Conservation (phyloP, 2,888 invertebrate genomes). For the Harpalus rufipes region DNA sequence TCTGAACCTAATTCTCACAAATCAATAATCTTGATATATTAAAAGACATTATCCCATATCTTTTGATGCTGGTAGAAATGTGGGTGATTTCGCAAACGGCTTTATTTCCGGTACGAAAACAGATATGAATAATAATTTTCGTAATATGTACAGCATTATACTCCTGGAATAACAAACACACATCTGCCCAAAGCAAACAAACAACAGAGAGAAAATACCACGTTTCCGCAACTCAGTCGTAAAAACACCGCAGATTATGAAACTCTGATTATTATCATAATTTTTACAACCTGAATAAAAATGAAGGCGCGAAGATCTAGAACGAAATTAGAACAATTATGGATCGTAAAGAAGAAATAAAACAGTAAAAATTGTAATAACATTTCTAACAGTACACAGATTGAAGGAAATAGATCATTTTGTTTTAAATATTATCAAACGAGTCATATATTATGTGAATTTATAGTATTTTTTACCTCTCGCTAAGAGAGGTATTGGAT, state of each 20-base stretch:
- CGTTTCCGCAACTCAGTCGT: constrained; percentile 46
- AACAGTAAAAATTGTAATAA: too few species aligned
- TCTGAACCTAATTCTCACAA: not conserved
- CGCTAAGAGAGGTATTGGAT: too few species aligned
- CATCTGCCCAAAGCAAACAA: constrained; percentile 38
- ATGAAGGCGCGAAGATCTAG: not conserved
- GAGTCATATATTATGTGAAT: too few species aligned
- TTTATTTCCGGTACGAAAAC: constrained; percentile 55
- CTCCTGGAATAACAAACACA: constrained; percentile 57
- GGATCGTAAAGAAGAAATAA: not conserved
- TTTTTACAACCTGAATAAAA: constrained; percentile 45
- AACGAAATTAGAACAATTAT: constrained; percentile 44
- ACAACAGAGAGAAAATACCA: constrained; percentile 37
- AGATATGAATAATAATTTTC: constrained; percentile 59
- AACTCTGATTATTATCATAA: constrained; percentile 56
- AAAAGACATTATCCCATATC: constrained; percentile 19
- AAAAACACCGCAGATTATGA: constrained; percentile 49
- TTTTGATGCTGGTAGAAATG: constrained; percentile 24
- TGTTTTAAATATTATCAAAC: too few species aligned
- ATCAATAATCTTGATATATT: constrained; percentile 36
- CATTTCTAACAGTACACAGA: too few species aligned
- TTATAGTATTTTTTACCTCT: too few species aligned
- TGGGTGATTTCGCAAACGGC: constrained; percentile 47
- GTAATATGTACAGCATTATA: constrained; percentile 56
- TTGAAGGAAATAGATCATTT: too few species aligned